phyloP scores from a whole-genome alignment of 2,797 vertebrate genomes.

The Heliangelus exortis region DNA sequence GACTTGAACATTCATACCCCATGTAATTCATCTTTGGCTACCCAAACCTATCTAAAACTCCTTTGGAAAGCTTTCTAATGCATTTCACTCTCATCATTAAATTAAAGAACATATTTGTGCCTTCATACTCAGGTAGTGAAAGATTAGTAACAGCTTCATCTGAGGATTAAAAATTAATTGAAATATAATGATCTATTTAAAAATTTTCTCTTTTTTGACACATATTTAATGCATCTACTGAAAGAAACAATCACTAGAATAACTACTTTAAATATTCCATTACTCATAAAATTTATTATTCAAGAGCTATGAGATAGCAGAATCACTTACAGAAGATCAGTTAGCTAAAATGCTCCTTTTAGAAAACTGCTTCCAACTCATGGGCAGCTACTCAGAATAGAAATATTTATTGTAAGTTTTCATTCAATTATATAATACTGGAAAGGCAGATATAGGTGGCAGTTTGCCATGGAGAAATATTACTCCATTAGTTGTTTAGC shows the following conservation, averaged over 20 bases:
- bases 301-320: neutral
- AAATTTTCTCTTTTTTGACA: neutral
- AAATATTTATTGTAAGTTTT: conserved; percentile 41
- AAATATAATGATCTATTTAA: conserved; percentile 23
- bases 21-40: neutral
- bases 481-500: conserved; percentile 14
- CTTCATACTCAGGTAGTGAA: neutral
- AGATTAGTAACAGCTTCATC: neutral
- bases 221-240: neutral
- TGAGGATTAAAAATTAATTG: neutral
- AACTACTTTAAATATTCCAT: neutral
- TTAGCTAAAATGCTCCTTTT: conserved; percentile 32
- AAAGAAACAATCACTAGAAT: neutral
- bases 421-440: conserved; percentile 10
- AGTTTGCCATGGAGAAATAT: neutral
- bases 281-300: conserved; percentile 16
- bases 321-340: conserved; percentile 28
- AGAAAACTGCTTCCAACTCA: neutral
- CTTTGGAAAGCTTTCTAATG: neutral
- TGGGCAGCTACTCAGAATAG: neutral
- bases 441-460: conserved; percentile 1
- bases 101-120: neutral
- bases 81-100: neutral
- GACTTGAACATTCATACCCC: neutral
- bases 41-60: neutral